These are phyloP conservation scores for Catocala fraxini DNA, from an alignment of 2,888 invertebrate genomes.

Conservation along the genomic window DNA sequence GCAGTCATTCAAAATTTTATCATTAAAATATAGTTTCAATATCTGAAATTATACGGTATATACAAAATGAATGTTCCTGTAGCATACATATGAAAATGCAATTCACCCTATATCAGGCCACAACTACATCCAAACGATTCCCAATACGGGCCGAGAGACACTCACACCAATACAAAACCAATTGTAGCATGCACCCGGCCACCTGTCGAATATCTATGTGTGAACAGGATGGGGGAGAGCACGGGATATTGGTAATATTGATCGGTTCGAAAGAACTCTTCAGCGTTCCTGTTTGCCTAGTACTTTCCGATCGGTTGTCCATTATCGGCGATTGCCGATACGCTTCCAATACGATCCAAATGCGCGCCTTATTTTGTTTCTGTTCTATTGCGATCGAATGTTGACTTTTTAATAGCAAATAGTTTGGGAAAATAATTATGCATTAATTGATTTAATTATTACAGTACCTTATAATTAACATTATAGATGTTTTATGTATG, in stretches of 20 bases:
- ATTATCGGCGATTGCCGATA: conserved; percentile 82
- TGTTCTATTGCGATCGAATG: not conserved
- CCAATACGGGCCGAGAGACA: conserved; percentile 8
- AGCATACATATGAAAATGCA: not conserved
- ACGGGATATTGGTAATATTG: conserved; percentile 75
- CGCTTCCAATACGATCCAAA: conserved; percentile 54
- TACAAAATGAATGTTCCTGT: not conserved
- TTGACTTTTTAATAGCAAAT: too few relatives aligned
- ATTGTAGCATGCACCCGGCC: conserved; percentile 40
- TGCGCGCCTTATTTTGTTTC: conserved; percentile 15
- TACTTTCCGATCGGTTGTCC: conserved; percentile 82
- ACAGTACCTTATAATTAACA: too few relatives aligned
- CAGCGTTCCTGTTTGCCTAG: conserved; percentile 65
- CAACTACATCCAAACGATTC: conserved; percentile 11
- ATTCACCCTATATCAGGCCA: not conserved
- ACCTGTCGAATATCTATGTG: conserved; percentile 58
- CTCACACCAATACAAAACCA: conserved; percentile 36
- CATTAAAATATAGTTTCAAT: too few relatives aligned
- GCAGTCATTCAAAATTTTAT: too few relatives aligned
- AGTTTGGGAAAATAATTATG: too few relatives aligned
- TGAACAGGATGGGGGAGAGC: conserved; percentile 57
- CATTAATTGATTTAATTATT: too few relatives aligned
- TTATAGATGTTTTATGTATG: too few relatives aligned
- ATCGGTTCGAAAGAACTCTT: conserved; percentile 80
- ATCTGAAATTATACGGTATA: too few relatives aligned